Evolutionary conservation across 92 coral and sea anemone species (phyloP), one percentile per base, ranked within the genome.

Genomic region (Zoanthus sociatus): DNA sequence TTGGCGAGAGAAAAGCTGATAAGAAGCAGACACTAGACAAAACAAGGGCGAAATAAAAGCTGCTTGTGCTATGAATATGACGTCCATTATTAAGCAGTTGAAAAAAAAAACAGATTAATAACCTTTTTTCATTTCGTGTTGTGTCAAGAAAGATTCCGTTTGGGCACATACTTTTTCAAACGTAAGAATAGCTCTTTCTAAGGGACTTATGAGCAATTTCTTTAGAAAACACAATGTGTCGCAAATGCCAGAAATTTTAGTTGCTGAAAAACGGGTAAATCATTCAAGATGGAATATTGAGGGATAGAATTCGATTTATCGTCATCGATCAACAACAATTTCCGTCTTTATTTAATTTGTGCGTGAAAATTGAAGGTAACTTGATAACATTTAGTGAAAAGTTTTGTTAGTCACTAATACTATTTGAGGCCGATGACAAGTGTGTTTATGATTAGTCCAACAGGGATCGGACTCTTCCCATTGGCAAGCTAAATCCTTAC

Each of bases 361-460:
- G 74, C 45, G 45, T 81, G 75, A 81, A 81, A 63, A 46, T 44
- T 81, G 44, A 71, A 26, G 66, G 76, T 81, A 81, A 81, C 46
- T 21, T 31, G 75, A 81, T 46, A 64, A 81, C 58, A 78, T 30
- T 17, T 60, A 71, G 71, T 60, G 72, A 76, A 17, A 73, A 42
- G 75, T 67, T 81, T 64, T 44, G 45, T 81, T 45, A 51, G 47
- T 64, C 51, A 75, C 79, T 17, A 53, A 75, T 64, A 46, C 73
- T 81, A 20, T 46, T 63, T 67, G 70, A 71, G 45, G 64, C 55
- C n/a, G 87, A 88, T 81, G 90, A 88, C 90, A 90, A 15, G 54
- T 83, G 91, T 87, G 42, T 93, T 71, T 90, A 84, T 86, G 84
- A 76, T 79, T 89, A 95, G 98, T 93, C 98, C 83, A 95, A 95